phyloP scores from a whole-genome alignment of 1,140 invertebrate genomes.

The Palaemon carinicauda region DNA sequence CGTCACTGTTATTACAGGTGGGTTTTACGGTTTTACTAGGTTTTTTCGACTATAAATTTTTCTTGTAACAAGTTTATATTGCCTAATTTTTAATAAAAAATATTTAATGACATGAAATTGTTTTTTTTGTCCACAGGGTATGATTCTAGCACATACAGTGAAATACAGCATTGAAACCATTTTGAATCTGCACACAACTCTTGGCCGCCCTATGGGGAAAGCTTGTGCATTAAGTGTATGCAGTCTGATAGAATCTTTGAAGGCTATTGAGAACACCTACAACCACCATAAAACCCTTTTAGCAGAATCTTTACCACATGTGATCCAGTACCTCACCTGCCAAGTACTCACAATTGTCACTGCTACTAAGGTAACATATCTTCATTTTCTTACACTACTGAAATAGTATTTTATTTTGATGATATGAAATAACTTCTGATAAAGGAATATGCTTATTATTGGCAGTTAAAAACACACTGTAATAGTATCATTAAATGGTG shows the following conservation, averaged over 20 bases:
- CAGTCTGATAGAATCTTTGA: constrained; percentile 82
- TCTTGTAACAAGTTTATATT: no score
- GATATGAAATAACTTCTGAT: no score
- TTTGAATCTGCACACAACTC: constrained; percentile 82
- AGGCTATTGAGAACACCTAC: constrained; percentile 66
- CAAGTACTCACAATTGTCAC: constrained; percentile 37
- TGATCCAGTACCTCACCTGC: constrained; percentile 42
- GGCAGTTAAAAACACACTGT: no score
- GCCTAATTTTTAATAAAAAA: no score
- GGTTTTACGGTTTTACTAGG: not conserved
- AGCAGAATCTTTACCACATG: constrained; percentile 33
- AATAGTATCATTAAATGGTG: no score
- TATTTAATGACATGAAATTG: not conserved
- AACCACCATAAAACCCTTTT: constrained; percentile 30
- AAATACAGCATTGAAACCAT: constrained; percentile 63
- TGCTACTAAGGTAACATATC: constrained; percentile 17
- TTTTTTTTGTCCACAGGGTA: constrained; percentile 3
- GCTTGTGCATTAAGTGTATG: constrained; percentile 79
- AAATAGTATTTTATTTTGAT: not conserved
- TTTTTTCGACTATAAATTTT: no score
- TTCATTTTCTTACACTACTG: not conserved
- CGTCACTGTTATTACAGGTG: constrained; percentile 40
- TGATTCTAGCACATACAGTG: constrained; percentile 39
- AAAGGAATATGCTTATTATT: no score
- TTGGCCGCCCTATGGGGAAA: constrained; percentile 81